Conservation (phyloP, 2,113 vertebrate species). For the Neodontobutis hainanensis region DNA sequence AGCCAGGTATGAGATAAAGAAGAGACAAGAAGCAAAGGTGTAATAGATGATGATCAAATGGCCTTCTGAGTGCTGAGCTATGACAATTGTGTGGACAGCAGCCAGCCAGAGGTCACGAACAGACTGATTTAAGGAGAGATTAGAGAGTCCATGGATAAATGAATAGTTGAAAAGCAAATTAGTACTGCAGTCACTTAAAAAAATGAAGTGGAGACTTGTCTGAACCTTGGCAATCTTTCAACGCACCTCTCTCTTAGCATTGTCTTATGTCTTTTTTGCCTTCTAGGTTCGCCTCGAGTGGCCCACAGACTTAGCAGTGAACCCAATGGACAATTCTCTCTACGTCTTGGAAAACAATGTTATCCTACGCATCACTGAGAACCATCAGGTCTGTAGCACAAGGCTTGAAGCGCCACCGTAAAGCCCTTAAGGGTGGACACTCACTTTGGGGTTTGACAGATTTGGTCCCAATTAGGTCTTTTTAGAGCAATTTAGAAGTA, state of each 20-base stretch:
- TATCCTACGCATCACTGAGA: conserved; percentile 97
- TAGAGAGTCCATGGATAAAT: conserved; percentile 56
- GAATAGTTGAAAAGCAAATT: conserved; percentile 50
- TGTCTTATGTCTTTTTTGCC: conserved; percentile 26
- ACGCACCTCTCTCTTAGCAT: conserved; percentile 2
- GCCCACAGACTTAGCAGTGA: conserved; percentile 98
- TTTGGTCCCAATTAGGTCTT: conserved; percentile 60
- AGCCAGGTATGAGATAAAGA: conserved; percentile 84
- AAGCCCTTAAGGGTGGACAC: conserved; percentile 28
- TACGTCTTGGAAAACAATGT: conserved; percentile 99
- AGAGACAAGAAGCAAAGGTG: conserved; percentile 26
- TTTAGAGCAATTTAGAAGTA: conserved; percentile 50
- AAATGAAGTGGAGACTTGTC: conserved; percentile 44
- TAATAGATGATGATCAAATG: conserved; percentile 81
- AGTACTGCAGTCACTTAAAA: conserved; percentile 53
- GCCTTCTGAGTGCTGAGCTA: conserved; percentile 82
- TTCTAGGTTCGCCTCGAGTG: conserved; percentile 95
- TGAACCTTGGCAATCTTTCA: conserved; percentile 45
- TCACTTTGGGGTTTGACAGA: conserved; percentile 41
- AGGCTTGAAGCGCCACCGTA: conserved; percentile 13
- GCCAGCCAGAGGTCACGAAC: conserved; percentile 81
- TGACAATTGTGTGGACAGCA: conserved; percentile 87
- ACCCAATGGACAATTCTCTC: conserved; percentile 99
- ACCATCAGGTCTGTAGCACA: conserved; percentile 88
- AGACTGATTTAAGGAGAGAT: conserved; percentile 58